Conservation (phyloP, 92 coral and sea anemone genomes). For the Epizoanthus rinbou region DNA sequence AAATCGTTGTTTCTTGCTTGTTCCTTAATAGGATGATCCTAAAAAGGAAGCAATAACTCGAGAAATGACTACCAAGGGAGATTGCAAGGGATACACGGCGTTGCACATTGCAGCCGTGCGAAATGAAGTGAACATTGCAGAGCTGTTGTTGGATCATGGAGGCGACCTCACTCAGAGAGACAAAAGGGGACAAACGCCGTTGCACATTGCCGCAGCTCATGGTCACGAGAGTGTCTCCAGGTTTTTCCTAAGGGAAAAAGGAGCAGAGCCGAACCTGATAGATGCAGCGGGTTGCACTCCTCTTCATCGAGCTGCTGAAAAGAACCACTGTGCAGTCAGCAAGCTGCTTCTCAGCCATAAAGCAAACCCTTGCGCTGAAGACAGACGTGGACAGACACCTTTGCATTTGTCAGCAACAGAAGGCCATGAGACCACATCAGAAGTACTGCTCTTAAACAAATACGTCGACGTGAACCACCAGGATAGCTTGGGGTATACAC, state of each 20-base stretch:
- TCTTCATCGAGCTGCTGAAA: constrained; percentile 18
- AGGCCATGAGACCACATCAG: not conserved
- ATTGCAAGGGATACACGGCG: not conserved
- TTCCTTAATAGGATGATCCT: too few relatives aligned
- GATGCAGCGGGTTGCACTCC: not conserved
- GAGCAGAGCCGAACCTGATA: not conserved
- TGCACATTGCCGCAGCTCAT: constrained; percentile 11
- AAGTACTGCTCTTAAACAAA: not conserved
- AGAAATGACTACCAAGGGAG: not conserved
- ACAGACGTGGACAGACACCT: constrained; percentile 4
- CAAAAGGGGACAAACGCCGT: constrained; percentile 6
- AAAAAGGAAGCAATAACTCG: not conserved
- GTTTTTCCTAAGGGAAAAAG: not conserved
- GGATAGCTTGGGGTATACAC: constrained; percentile 2
- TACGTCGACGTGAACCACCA: not conserved
- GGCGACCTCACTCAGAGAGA: not conserved
- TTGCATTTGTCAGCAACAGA: constrained; percentile 4
- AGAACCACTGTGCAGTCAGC: not conserved
- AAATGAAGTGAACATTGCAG: constrained; percentile 4
- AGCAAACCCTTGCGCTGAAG: constrained; percentile 8
- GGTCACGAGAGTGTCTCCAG: not conserved
- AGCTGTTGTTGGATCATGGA: not conserved
- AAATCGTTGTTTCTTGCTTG: too few relatives aligned
- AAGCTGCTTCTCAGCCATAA: not conserved
- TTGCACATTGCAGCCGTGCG: constrained; percentile 7